Conservation (phyloP, 2,888 invertebrate genomes). For the Conops quadrifasciatus region DNA sequence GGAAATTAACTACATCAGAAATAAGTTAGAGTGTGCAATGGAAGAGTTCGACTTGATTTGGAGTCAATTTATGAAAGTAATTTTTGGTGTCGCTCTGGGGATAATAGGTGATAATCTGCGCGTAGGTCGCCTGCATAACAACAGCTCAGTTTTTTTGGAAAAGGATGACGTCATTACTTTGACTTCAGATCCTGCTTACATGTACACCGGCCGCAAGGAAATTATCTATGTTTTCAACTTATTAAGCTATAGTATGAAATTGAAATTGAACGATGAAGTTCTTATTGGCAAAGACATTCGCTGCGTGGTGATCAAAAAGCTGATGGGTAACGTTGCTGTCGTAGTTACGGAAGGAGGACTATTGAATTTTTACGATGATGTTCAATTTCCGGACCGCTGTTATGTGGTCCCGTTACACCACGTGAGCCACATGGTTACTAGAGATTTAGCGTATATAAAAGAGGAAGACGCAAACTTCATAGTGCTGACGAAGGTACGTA, state of each 20-base stretch:
- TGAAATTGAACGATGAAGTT: slow-evolving; percentile 54
- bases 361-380: slow-evolving; percentile 57
- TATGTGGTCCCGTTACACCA: slow-evolving; percentile 44
- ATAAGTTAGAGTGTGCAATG: slow-evolving; percentile 50
- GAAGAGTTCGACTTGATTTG: slow-evolving; percentile 32
- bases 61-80: too few relatives aligned
- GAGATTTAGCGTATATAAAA: neutral
- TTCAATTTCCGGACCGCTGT: slow-evolving; percentile 58
- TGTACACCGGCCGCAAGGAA: slow-evolving; percentile 54
- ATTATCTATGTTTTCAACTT: slow-evolving; percentile 58
- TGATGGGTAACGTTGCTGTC: slow-evolving; percentile 54
- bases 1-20: slow-evolving; percentile 51
- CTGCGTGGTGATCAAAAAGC: slow-evolving; percentile 54
- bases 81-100: slow-evolving; percentile 49
- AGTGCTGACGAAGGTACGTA: slow-evolving; percentile 54
- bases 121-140: slow-evolving; percentile 59
- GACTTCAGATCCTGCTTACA: slow-evolving; percentile 56
- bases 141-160: slow-evolving; percentile 51
- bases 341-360: slow-evolving; percentile 52
- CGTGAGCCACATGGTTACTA: too few relatives aligned
- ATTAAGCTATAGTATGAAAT: slow-evolving; percentile 50
- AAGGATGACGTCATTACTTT: slow-evolving; percentile 53
- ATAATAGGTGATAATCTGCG: slow-evolving; percentile 59
- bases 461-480: slow-evolving; percentile 52
- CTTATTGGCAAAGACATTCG: slow-evolving; percentile 45